A percentile compares a stretch with the other conserved stretches of the same genome.
These are phyloP conservation scores for Kradibia gibbosae DNA, from an alignment of 1,140 invertebrate species.

Conservation along the genomic window DNA sequence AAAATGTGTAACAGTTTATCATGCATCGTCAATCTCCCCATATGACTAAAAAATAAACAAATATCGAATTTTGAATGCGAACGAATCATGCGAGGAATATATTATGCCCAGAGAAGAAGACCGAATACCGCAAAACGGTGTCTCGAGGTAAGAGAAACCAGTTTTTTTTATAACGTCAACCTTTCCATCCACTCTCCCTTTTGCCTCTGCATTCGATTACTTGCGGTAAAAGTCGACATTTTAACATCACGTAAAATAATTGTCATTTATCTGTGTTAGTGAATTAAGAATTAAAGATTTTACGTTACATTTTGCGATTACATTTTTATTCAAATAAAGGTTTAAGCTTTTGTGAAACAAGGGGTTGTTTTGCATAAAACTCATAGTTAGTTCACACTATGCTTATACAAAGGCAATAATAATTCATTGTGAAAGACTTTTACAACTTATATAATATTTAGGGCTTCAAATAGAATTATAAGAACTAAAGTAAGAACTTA, in stretches of 20 bases:
- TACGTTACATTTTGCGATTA: neutral
- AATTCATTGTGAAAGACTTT: no score
- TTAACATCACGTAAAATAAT: slow-evolving; percentile 32
- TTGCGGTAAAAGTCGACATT: slow-evolving; percentile 41
- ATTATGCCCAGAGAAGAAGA: slow-evolving; percentile 24
- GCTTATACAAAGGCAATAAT: no score
- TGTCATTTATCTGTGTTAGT: neutral
- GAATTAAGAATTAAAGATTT: neutral
- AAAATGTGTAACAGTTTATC: neutral
- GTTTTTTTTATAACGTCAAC: slow-evolving; percentile 63
- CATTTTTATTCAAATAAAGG: neutral
- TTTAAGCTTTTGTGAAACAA: no score
- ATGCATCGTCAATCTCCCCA: neutral
- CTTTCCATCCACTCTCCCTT: slow-evolving; percentile 53
- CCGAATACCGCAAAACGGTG: neutral
- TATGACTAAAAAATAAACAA: slow-evolving; percentile 18
- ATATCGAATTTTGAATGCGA: slow-evolving; percentile 20
- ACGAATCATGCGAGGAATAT: slow-evolving; percentile 30
- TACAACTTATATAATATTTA: no score
- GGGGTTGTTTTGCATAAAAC: no score
- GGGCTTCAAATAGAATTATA: no score
- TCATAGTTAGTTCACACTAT: no score
- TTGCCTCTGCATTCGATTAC: slow-evolving; percentile 55
- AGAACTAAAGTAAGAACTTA: no score
- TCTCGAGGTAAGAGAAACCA: slow-evolving; percentile 58